Conservation (phyloP, 2,797 vertebrate genomes). For the Rhincodon typus region DNA sequence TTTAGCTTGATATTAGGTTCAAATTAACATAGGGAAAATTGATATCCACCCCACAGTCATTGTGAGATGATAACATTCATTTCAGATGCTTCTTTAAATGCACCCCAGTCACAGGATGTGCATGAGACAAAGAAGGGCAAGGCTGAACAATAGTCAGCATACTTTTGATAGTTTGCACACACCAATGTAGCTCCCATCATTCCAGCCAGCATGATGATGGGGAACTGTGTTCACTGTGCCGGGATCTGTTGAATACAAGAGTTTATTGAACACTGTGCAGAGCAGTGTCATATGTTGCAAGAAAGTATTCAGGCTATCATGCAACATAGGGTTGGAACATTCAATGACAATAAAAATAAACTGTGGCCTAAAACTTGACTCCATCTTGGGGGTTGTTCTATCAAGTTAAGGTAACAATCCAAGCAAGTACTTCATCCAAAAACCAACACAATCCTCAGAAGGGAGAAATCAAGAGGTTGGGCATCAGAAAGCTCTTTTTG, state of each 20-base stretch:
- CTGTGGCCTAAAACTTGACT: no score
- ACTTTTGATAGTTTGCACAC: neutral
- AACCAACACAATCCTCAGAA: neutral
- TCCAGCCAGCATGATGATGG: neutral
- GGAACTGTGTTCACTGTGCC: neutral
- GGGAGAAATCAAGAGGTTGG: neutral
- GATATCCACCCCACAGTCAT: neutral
- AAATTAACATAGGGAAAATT: neutral
- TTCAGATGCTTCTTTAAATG: neutral
- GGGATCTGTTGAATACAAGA: neutral
- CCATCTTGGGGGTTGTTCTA: no score
- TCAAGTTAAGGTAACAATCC: neutral
- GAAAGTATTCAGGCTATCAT: neutral
- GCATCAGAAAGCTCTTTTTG: neutral
- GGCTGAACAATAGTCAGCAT: neutral
- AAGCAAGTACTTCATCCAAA: neutral
- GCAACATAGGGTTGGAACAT: no score
- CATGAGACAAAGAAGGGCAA: no score
- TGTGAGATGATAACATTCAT: neutral
- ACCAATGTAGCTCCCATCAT: neutral
- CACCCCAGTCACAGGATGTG: neutral
- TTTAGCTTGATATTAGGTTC: neutral
- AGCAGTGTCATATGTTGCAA: neutral
- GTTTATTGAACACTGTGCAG: neutral
- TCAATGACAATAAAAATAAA: no score